These are phyloP conservation scores for Callinectes sapidus DNA, from an alignment of 2,888 invertebrate genomes.

Conservation along the genomic window DNA sequence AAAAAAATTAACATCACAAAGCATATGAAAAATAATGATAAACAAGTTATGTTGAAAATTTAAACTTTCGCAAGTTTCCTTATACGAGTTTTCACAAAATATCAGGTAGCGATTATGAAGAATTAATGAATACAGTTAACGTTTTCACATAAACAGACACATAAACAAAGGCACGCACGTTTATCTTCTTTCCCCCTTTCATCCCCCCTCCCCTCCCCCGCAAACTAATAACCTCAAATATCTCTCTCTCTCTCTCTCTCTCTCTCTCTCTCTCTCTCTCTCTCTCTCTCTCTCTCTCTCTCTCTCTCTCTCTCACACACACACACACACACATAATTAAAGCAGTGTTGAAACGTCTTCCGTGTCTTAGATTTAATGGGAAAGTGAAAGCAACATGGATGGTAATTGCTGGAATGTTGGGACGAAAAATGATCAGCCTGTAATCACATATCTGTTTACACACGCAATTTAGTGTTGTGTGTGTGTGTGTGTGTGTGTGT, in stretches of 20 bases:
- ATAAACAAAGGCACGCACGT: neutral
- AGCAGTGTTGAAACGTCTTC: neutral
- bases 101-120: too few relatives aligned
- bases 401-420: neutral
- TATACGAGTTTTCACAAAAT: neutral
- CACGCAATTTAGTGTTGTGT: neutral
- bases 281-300: neutral
- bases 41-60: neutral
- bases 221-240: neutral
- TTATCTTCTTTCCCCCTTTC: too few relatives aligned
- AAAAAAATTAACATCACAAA: neutral
- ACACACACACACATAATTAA: constrained; percentile 11
- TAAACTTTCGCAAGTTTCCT: neutral
- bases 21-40: neutral
- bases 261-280: neutral
- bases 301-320: constrained; percentile 16
- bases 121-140: too few relatives aligned
- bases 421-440: neutral
- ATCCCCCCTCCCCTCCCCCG: neutral
- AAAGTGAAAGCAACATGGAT: neutral
- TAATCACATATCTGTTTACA: neutral
- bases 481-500: constrained; percentile 23
- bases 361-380: neutral
- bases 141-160: neutral
- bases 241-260: neutral